phyloP scores from a whole-genome alignment of 2,888 invertebrate genomes.

The Scaptomyza parva region DNA sequence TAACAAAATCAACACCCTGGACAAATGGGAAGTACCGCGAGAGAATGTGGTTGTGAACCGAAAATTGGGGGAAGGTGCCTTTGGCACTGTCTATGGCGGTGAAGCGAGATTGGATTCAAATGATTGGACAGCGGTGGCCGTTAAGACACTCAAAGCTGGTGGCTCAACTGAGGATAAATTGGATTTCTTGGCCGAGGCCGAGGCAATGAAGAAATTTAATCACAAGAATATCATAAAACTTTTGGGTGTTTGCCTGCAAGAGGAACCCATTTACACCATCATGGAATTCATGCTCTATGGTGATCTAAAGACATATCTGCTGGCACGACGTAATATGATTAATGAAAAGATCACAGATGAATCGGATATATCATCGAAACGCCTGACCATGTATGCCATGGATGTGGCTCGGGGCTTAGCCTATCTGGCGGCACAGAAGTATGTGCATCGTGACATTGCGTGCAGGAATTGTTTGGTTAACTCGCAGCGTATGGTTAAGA shows the following conservation, averaged over 20 bases:
- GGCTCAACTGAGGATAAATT: slow-evolving; percentile 94
- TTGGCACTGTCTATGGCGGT: slow-evolving; percentile 95
- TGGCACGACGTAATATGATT: slow-evolving; percentile 93
- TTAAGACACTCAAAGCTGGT: slow-evolving; percentile 94
- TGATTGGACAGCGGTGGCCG: slow-evolving; percentile 94
- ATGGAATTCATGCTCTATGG: slow-evolving; percentile 98
- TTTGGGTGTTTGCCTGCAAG: slow-evolving; percentile 93
- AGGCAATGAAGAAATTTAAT: slow-evolving; percentile 96
- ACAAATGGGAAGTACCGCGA: slow-evolving; percentile 95
- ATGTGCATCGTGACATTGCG: slow-evolving; percentile 94
- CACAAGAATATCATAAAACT: slow-evolving; percentile 95
- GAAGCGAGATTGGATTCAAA: slow-evolving; percentile 89
- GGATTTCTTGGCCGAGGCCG: slow-evolving; percentile 96
- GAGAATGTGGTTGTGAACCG: slow-evolving; percentile 94
- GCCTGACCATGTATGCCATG: slow-evolving; percentile 93
- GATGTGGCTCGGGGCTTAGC: slow-evolving; percentile 94
- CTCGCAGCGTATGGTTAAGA: slow-evolving; percentile 90
- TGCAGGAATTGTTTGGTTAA: slow-evolving; percentile 92
- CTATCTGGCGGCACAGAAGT: slow-evolving; percentile 93
- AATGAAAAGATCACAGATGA: slow-evolving; percentile 88
- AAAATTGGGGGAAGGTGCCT: slow-evolving; percentile 94
- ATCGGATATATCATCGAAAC: slow-evolving; percentile 90
- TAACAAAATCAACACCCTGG: slow-evolving; percentile 86
- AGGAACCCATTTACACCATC: slow-evolving; percentile 94
- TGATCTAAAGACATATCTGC: slow-evolving; percentile 94